Conservation (phyloP, 2,888 invertebrate species). For the Idaea aversata region DNA sequence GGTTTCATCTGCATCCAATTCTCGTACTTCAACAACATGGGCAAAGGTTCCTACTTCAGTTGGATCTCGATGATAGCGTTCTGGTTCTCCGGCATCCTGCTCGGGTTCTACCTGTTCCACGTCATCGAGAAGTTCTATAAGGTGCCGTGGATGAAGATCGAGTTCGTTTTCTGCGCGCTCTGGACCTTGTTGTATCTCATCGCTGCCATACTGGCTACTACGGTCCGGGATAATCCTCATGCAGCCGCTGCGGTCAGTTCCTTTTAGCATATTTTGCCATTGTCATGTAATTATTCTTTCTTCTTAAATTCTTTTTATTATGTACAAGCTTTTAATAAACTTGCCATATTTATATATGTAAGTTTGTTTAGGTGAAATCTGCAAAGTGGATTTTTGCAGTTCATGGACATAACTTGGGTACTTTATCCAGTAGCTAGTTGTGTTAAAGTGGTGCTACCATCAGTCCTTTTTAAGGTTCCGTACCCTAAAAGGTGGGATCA, state of each 20-base stretch:
- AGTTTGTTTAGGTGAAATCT: too few relatives aligned
- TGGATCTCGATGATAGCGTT: conserved; percentile 91
- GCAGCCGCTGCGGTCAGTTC: conserved; percentile 86
- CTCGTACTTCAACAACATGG: conserved; percentile 70
- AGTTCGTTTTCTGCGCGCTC: conserved; percentile 86
- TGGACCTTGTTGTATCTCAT: conserved; percentile 89
- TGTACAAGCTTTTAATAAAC: too few relatives aligned
- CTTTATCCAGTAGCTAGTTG: too few relatives aligned
- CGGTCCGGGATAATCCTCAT: conserved; percentile 80
- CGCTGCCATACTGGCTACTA: conserved; percentile 85
- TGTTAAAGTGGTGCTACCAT: too few relatives aligned
- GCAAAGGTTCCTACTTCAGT: conserved; percentile 87
- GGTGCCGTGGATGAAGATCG: conserved; percentile 93
- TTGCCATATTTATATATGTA: too few relatives aligned
- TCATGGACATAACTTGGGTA: too few relatives aligned
- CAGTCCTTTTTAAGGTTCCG: too few relatives aligned
- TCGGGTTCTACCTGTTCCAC: conserved; percentile 91
- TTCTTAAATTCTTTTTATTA: too few relatives aligned
- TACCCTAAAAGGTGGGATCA: too few relatives aligned
- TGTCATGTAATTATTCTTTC: too few relatives aligned
- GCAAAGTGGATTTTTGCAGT: too few relatives aligned
- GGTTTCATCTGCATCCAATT: conserved; percentile 91
- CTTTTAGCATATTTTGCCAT: too few relatives aligned
- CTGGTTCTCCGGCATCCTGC: conserved; percentile 90
- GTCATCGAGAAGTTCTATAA: conserved; percentile 90